Evolutionary conservation across 2,113 vertebrate species (phyloP), one percentile per base, ranked within the genome.

Genomic region (Percopsis transmontana): DNA sequence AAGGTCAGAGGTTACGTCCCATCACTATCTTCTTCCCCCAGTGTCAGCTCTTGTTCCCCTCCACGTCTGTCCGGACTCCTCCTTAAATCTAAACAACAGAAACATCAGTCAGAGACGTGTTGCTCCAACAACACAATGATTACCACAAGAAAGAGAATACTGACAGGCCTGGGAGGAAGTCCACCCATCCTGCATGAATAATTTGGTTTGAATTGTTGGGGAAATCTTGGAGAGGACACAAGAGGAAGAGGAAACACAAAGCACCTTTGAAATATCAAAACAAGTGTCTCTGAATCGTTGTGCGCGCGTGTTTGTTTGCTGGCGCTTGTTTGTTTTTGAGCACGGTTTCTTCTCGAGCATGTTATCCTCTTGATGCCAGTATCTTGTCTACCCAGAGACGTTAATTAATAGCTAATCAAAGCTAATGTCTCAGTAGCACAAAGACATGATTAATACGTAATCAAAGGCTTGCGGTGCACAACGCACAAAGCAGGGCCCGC

Each of bases 341-440:
- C 81, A 61, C 66, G 75, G 77, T 85, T 88, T 83, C 85, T 82
- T 84, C 90, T 87, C 70, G 79, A 88, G 47, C 85, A 66, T 71
- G 27, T 78, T 80, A 90, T 89, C 85, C 91, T 91, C 89, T 70
- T 87, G 89, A 91, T 87, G 85, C 81, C 58, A 53, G 79, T 84
- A 84, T 78, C 82, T 76, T 73, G 87, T 88, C 88, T 88, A 89
- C 85, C 85, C 82, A 87, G 91, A 91, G 87, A 92, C 86, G 62
- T 87, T 90, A 92, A 93, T 93, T 92, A 93, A 93, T 92, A 92
- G 90, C 89, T 93, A 91, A 93, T 93, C 91, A 93, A 93, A 93
- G 91, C 87, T 88, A 90, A 91, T 89, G 84, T 90, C 91, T 92
- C 88, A 81, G 83, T 82, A 88, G 76, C 89, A 90, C 88, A 91